These are phyloP conservation scores for Battus philenor DNA, from an alignment of 1,140 invertebrate species.

Conservation along the genomic window DNA sequence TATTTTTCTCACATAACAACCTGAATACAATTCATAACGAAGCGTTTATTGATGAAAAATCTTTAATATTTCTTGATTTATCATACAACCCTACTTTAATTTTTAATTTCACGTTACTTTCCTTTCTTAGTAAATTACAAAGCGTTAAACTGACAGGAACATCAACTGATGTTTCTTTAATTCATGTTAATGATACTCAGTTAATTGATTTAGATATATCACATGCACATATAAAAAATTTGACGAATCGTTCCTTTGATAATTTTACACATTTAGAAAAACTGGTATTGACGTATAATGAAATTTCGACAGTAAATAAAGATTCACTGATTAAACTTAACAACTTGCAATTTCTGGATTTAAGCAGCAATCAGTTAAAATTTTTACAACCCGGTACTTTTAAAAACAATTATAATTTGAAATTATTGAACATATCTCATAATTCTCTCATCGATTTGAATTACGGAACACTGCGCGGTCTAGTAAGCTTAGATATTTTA, in stretches of 20 bases:
- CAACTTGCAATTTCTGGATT: constrained; percentile 25
- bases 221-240: constrained; percentile 24
- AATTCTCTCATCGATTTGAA: constrained; percentile 22
- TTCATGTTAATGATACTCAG: constrained; percentile 5
- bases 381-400: constrained; percentile 30
- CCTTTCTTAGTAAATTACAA: too few species aligned
- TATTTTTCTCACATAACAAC: constrained; percentile 37
- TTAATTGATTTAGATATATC: constrained; percentile 30
- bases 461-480: constrained; percentile 26
- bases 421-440: constrained; percentile 31
- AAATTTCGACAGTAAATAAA: constrained; percentile 23
- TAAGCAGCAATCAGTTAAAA: constrained; percentile 35
- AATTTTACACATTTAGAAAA: constrained; percentile 21
- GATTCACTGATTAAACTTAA: constrained; percentile 24
- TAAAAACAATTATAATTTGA: constrained; percentile 24
- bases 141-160: constrained; percentile 11
- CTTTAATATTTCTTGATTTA: constrained; percentile 27
- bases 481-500: constrained; percentile 22
- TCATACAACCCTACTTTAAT: too few species aligned
- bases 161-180: constrained; percentile 26
- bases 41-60: constrained; percentile 21
- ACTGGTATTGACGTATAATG: constrained; percentile 31
- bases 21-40: constrained; percentile 26
- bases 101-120: too few species aligned
- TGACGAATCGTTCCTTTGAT: constrained; percentile 24